Conservation (phyloP, 2,113 vertebrate genomes). For the Plestiodon gilberti region DNA sequence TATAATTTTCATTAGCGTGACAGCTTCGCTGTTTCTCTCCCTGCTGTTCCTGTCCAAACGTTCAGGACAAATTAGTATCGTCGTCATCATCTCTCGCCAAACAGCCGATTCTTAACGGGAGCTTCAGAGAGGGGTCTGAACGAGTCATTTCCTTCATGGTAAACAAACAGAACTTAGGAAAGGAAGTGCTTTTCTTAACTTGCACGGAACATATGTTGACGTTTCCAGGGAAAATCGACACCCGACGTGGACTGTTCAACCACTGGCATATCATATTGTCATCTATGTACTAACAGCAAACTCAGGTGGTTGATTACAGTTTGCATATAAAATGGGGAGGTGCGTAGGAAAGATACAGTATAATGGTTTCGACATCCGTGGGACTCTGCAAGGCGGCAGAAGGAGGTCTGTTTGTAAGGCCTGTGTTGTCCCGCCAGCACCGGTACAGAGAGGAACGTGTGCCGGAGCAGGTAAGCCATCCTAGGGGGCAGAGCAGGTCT, state of each 20-base stretch:
- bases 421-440: too few species aligned
- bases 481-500: too few species aligned
- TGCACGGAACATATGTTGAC: neutral
- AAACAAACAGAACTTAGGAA: neutral
- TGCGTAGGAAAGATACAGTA: too few species aligned
- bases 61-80: rapidly evolving
- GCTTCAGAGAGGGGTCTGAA: neutral
- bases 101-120: neutral
- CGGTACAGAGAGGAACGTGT: too few species aligned
- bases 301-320: too few species aligned
- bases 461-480: too few species aligned
- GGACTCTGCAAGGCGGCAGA: too few species aligned
- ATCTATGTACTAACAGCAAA: too few species aligned
- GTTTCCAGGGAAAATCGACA: neutral
- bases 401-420: too few species aligned
- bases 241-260: neutral
- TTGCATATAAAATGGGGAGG: too few species aligned
- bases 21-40: rapidly evolving
- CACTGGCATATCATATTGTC: neutral
- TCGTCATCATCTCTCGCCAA: neutral
- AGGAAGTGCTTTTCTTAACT: rapidly evolving
- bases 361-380: too few species aligned
- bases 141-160: neutral
- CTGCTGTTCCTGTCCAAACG: neutral
- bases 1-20: rapidly evolving